These are phyloP conservation scores for Ataeniobius toweri DNA, from an alignment of 2,797 vertebrate genomes.

Conservation along the genomic window DNA sequence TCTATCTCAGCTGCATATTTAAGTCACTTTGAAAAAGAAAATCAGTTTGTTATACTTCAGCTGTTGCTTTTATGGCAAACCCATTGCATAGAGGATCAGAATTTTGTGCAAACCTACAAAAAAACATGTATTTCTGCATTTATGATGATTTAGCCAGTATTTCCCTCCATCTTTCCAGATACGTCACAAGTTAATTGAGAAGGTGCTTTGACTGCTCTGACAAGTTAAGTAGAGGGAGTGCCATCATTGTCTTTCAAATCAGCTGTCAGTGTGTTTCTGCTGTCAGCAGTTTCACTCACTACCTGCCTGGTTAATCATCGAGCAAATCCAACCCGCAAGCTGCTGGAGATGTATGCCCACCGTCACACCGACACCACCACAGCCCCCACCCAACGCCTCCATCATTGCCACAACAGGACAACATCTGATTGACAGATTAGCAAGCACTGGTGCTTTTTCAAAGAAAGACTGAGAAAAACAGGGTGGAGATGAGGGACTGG, in stretches of 20 bases:
- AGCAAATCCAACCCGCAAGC: constrained; percentile 70
- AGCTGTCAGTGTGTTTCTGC: constrained; percentile 79
- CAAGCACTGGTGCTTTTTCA: constrained; percentile 77
- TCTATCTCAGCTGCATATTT: not conserved
- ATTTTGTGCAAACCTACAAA: not conserved
- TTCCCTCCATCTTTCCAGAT: constrained; percentile 59
- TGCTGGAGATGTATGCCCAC: constrained; percentile 76
- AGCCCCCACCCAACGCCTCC: constrained; percentile 31
- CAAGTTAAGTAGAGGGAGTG: constrained; percentile 82
- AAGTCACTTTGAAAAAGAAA: not conserved
- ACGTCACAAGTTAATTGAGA: constrained; percentile 69
- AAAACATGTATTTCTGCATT: not conserved
- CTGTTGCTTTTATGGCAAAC: not conserved
- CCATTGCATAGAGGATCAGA: too few species aligned
- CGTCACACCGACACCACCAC: constrained; percentile 38
- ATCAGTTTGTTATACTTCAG: not conserved
- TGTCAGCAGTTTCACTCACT: constrained; percentile 83
- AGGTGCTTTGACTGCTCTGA: constrained; percentile 81
- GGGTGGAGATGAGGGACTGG: constrained; percentile 60
- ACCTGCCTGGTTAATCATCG: constrained; percentile 87
- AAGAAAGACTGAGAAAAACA: constrained; percentile 62
- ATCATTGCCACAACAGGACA: constrained; percentile 74
- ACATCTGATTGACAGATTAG: constrained; percentile 84
- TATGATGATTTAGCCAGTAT: constrained; percentile 4
- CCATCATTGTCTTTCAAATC: constrained; percentile 84